Conservation (phyloP, 92 coral and sea anemone genomes). For the Palythoa heliodiscus region DNA sequence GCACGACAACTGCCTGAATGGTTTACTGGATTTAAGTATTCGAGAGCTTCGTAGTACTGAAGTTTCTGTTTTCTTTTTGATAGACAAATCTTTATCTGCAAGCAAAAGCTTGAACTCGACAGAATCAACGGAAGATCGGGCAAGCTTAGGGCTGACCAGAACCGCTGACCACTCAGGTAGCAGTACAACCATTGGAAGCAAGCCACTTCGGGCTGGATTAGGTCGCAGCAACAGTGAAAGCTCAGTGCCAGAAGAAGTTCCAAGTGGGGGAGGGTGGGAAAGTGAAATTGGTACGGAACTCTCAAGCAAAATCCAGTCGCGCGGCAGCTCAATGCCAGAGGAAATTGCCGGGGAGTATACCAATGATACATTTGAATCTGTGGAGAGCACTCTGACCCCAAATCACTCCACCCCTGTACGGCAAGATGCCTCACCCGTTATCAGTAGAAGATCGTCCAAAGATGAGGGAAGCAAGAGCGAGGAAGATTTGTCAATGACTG, state of each 20-base stretch:
- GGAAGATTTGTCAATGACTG: constrained; percentile 81
- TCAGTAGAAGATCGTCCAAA: constrained; percentile 64
- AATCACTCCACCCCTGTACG: constrained; percentile 84
- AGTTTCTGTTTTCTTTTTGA: constrained; percentile 33
- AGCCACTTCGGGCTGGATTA: constrained; percentile 45
- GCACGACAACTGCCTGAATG: too few species aligned
- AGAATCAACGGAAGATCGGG: neutral
- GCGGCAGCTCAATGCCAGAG: constrained; percentile 77
- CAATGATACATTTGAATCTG: constrained; percentile 89
- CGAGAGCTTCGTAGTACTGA: constrained; percentile 22
- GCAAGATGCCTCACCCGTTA: constrained; percentile 46
- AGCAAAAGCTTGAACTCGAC: constrained; percentile 4
- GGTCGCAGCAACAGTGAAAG: constrained; percentile 73
- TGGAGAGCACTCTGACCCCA: constrained; percentile 73
- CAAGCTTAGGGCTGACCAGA: constrained; percentile 1
- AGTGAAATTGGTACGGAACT: constrained; percentile 47
- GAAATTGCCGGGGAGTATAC: constrained; percentile 72
- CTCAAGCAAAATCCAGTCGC: constrained; percentile 60
- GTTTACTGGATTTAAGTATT: too few species aligned
- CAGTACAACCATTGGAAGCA: constrained; percentile 33
- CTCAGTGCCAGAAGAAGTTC: constrained; percentile 71
- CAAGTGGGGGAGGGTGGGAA: constrained; percentile 51
- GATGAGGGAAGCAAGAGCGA: constrained; percentile 80
- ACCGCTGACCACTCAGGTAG: constrained; percentile 36
- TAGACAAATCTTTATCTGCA: constrained; percentile 38